These are phyloP conservation scores for Aldrovandia affinis DNA, from an alignment of 2,797 vertebrate genomes.

Conservation along the genomic window DNA sequence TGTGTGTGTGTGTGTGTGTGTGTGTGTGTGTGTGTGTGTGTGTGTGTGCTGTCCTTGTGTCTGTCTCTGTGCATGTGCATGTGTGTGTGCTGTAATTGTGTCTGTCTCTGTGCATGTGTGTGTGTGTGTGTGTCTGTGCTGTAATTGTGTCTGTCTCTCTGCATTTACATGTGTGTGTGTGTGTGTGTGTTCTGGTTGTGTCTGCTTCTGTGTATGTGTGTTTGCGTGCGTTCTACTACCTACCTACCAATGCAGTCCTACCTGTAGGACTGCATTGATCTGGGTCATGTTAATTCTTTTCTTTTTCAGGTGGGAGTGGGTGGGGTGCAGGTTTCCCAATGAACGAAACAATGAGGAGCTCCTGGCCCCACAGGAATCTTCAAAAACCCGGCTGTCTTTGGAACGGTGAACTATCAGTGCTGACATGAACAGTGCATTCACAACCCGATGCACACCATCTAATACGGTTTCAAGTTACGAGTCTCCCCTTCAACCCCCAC, in stretches of 20 bases:
- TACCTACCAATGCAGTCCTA: too few species aligned
- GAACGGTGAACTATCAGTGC: not conserved
- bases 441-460: not conserved
- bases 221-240: not conserved
- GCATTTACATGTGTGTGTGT: too few species aligned
- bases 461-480: not conserved
- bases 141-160: too few species aligned
- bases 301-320: not conserved
- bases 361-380: not conserved
- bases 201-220: not conserved
- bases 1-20: not conserved
- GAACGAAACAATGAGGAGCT: not conserved
- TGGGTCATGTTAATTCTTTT: constrained; percentile 1
- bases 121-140: too few species aligned
- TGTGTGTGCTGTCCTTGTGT: too few species aligned
- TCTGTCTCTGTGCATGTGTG: too few species aligned
- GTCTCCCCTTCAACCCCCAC: not conserved
- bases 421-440: not conserved
- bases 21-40: not conserved
- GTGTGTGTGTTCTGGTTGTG: too few species aligned
- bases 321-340: not conserved
- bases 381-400: not conserved
- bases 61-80: not conserved
- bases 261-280: not conserved
- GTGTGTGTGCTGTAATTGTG: not conserved